phyloP scores from a whole-genome alignment of 2,113 vertebrate species.

The Neodontobutis hainanensis region DNA sequence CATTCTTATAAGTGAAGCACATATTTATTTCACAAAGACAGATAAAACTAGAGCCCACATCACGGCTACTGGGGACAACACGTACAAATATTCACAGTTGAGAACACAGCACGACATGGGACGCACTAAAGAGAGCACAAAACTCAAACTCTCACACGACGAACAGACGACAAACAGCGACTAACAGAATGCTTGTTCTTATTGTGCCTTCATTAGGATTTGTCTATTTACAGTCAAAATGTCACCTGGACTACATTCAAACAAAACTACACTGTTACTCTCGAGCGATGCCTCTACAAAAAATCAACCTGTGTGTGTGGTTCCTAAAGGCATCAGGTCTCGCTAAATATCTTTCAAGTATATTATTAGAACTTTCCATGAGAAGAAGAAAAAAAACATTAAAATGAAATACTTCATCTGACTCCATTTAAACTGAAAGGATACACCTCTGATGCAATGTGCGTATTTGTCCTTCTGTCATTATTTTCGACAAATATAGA shows the following conservation, averaged over 20 bases:
- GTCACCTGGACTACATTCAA: constrained; percentile 78
- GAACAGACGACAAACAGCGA: constrained; percentile 54
- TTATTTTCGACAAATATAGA: constrained; percentile 72
- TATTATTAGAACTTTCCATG: constrained; percentile 76
- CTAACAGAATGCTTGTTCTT: constrained; percentile 63
- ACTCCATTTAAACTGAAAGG: constrained; percentile 57
- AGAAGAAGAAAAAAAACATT: constrained; percentile 37
- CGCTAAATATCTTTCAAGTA: constrained; percentile 79
- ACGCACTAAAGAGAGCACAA: constrained; percentile 73
- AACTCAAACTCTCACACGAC: constrained; percentile 64
- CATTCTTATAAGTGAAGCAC: constrained; percentile 68
- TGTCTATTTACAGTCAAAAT: constrained; percentile 74
- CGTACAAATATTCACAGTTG: constrained; percentile 82
- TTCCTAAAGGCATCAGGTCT: constrained; percentile 61
- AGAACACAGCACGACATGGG: constrained; percentile 75
- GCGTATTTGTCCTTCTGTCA: constrained; percentile 67
- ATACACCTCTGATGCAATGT: constrained; percentile 70
- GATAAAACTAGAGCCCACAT: constrained; percentile 67
- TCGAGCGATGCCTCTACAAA: constrained; percentile 54
- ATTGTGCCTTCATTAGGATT: constrained; percentile 79
- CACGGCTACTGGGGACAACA: constrained; percentile 76
- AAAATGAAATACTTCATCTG: constrained; percentile 49
- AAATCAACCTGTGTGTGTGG: constrained; percentile 41
- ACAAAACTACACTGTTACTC: constrained; percentile 69
- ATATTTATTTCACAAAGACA: constrained; percentile 81